Percentiles rank a stretch among this genome's conserved stretches.
These are phyloP conservation scores for Helleia helle DNA, from an alignment of 2,888 invertebrate genomes.

Conservation along the genomic window DNA sequence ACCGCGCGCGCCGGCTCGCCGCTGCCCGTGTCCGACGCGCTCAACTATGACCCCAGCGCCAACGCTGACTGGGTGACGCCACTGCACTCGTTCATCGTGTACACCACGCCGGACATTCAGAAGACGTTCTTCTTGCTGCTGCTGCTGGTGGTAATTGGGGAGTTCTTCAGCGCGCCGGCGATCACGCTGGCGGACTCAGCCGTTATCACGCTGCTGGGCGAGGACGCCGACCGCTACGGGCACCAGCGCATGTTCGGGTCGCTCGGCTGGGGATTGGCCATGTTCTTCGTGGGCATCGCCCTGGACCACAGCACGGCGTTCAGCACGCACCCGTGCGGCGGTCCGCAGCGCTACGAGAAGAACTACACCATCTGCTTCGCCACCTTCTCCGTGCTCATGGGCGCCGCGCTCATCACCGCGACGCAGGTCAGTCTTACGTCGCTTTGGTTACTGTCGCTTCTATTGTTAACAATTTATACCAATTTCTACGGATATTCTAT, in stretches of 20 bases:
- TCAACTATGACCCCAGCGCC: slow-evolving; percentile 80
- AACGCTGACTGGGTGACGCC: slow-evolving; percentile 90
- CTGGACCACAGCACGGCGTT: slow-evolving; percentile 98
- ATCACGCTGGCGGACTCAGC: slow-evolving; percentile 95
- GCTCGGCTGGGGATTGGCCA: slow-evolving; percentile 97
- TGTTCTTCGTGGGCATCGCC: slow-evolving; percentile 98
- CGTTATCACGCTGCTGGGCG: slow-evolving; percentile 90
- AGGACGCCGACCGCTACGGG: slow-evolving; percentile 92
- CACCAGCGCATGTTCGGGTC: slow-evolving; percentile 99
- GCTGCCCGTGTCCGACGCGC: slow-evolving; percentile 81
- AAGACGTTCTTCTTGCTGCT: slow-evolving; percentile 96
- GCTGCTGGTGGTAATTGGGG: slow-evolving; percentile 94
- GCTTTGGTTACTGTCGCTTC: too few species aligned
- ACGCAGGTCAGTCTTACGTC: too few species aligned
- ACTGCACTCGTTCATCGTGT: slow-evolving; percentile 94
- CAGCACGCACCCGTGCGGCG: slow-evolving; percentile 92
- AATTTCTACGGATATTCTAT: too few species aligned
- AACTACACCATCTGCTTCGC: slow-evolving; percentile 99
- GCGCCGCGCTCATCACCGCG: slow-evolving; percentile 92
- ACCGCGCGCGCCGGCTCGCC: slow-evolving; percentile 74
- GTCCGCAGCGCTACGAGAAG: slow-evolving; percentile 91
- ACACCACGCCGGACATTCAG: slow-evolving; percentile 90
- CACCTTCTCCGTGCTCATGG: slow-evolving; percentile 97
- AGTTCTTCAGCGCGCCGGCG: slow-evolving; percentile 97
- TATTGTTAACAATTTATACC: too few species aligned